These are phyloP conservation scores for Saturnia pavonia DNA, from an alignment of 2,888 invertebrate genomes.

Conservation along the genomic window DNA sequence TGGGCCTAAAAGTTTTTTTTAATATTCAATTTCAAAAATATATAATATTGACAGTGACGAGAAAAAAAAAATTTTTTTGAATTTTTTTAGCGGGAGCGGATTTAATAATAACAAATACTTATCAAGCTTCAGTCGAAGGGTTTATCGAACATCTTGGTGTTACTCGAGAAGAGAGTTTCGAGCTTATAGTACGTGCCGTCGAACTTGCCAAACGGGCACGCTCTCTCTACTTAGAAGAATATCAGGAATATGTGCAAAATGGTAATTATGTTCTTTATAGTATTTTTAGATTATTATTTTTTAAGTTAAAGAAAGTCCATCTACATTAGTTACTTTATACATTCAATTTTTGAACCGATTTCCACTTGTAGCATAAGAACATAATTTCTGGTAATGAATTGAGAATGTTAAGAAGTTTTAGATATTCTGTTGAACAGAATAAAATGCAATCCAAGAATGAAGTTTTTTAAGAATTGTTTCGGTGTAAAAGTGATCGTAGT, in stretches of 20 bases:
- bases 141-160: constrained; percentile 88
- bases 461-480: no score
- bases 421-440: no score
- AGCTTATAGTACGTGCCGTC: constrained; percentile 88
- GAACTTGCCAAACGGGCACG: constrained; percentile 88
- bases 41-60: neutral
- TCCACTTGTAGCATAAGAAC: no score
- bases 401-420: no score
- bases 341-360: no score
- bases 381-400: no score
- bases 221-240: constrained; percentile 82
- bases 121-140: constrained; percentile 91
- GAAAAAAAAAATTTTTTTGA: neutral
- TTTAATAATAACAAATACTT: constrained; percentile 93
- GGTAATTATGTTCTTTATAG: constrained; percentile 46
- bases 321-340: no score
- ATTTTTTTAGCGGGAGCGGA: constrained; percentile 89
- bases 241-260: constrained; percentile 63
- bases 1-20: no score
- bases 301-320: neutral
- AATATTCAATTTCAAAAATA: no score
- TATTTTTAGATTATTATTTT: neutral
- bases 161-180: constrained; percentile 84
- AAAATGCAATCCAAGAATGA: no score
- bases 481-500: no score